A percentile compares a stretch with the other conserved stretches of the same genome.
These are phyloP conservation scores for Lithobates sylvaticus DNA, from an alignment of 2,797 vertebrate genomes.

Conservation along the genomic window DNA sequence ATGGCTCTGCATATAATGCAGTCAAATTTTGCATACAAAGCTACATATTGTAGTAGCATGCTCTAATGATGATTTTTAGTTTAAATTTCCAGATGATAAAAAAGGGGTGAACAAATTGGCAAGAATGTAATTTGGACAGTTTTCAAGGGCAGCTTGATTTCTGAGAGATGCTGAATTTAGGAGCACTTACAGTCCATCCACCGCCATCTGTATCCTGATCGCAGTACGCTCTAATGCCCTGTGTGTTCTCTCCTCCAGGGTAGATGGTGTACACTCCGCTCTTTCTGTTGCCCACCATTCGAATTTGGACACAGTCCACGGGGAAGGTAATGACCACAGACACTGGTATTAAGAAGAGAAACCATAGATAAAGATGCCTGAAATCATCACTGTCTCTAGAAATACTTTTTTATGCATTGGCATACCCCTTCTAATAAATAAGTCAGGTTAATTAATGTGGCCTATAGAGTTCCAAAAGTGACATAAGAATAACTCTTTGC, in stretches of 20 bases:
- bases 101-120: background rate
- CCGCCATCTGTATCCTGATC: slow-evolving; percentile 90
- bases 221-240: slow-evolving; percentile 81
- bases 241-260: slow-evolving; percentile 74
- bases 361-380: background rate
- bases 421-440: too few relatives aligned
- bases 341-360: slow-evolving; percentile 67
- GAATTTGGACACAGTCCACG: slow-evolving; percentile 82
- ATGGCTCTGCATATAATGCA: too few relatives aligned
- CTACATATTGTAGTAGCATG: too few relatives aligned
- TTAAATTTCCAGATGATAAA: background rate
- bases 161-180: background rate
- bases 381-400: background rate
- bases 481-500: too few relatives aligned
- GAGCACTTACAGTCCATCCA: slow-evolving; percentile 84
- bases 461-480: too few relatives aligned
- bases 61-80: too few relatives aligned
- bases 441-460: too few relatives aligned
- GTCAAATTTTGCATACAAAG: too few relatives aligned
- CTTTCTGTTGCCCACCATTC: slow-evolving; percentile 78
- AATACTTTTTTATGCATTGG: too few relatives aligned
- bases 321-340: slow-evolving; percentile 78
- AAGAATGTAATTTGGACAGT: too few relatives aligned
- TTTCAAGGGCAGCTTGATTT: background rate
- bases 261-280: slow-evolving; percentile 83